A percentile compares a stretch with the other conserved stretches of the same genome.
These are phyloP conservation scores for Amiota mariae DNA, from an alignment of 2,888 invertebrate species.

Conservation along the genomic window DNA sequence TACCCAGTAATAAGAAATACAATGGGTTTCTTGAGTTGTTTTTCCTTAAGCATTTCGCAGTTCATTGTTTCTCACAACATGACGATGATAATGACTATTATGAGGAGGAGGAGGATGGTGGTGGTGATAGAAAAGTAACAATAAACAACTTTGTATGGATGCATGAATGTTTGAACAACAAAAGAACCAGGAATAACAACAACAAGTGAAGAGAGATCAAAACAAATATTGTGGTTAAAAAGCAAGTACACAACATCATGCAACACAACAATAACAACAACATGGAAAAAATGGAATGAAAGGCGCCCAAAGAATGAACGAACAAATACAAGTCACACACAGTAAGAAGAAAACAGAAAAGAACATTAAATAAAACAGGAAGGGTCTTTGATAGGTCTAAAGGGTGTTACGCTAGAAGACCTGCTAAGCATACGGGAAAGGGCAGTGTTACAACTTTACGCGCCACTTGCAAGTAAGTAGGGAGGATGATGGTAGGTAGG, in stretches of 20 bases:
- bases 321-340: neutral
- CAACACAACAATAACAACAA: slow-evolving; percentile 4
- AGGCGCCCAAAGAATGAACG: neutral
- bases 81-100: too few species aligned
- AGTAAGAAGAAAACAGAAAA: neutral
- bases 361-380: neutral
- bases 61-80: too few species aligned
- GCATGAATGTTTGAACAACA: neutral
- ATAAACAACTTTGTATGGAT: too few species aligned
- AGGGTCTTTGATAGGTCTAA: neutral
- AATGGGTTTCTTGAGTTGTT: neutral
- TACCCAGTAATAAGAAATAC: neutral
- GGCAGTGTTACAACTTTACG: neutral
- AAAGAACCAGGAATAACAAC: slow-evolving; percentile 34
- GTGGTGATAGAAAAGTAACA: too few species aligned
- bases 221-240: slow-evolving; percentile 38
- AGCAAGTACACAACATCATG: slow-evolving; percentile 13
- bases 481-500: too few species aligned
- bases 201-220: slow-evolving; percentile 40
- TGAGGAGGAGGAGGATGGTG: too few species aligned
- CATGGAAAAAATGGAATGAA: neutral
- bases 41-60: too few species aligned
- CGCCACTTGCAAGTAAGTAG: neutral
- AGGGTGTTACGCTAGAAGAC: too few species aligned
- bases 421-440: neutral